These are phyloP conservation scores for Mastigias papua DNA, from an alignment of 30 jellyfish, hydroid and myxozoan species.

Conservation along the genomic window DNA sequence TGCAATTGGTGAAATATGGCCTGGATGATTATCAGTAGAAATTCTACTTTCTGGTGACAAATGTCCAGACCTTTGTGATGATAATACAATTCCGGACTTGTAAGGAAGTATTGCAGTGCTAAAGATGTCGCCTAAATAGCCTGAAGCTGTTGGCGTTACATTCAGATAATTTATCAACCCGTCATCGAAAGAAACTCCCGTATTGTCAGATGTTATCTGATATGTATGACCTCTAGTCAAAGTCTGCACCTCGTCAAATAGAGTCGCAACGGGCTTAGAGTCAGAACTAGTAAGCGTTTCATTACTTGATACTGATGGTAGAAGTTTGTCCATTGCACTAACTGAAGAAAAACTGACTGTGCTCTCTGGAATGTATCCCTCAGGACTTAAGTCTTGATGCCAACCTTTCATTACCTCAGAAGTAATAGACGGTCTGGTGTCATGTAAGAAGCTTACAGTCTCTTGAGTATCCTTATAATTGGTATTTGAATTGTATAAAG, in stretches of 20 bases:
- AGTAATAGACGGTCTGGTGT: not conserved
- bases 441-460: not conserved
- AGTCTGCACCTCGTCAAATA: not conserved
- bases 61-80: conserved; percentile 25
- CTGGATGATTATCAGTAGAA: not conserved
- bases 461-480: not conserved
- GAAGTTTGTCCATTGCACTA: not conserved
- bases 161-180: not conserved
- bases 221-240: conserved; percentile 31
- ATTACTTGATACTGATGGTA: not conserved
- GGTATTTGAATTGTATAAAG: not conserved
- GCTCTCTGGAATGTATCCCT: not conserved
- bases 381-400: not conserved
- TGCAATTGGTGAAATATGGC: conserved; percentile 57
- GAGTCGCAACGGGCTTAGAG: not conserved
- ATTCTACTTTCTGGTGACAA: conserved; percentile 39
- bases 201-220: conserved; percentile 25
- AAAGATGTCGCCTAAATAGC: not conserved
- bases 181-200: not conserved
- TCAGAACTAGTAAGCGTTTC: not conserved
- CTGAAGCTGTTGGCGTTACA: not conserved
- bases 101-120: not conserved
- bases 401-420: not conserved
- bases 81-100: not conserved
- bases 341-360: not conserved